Base-by-base conservation (phyloP, 2,888 invertebrate genomes). In the Tetramorium bicarinatum region DNA sequence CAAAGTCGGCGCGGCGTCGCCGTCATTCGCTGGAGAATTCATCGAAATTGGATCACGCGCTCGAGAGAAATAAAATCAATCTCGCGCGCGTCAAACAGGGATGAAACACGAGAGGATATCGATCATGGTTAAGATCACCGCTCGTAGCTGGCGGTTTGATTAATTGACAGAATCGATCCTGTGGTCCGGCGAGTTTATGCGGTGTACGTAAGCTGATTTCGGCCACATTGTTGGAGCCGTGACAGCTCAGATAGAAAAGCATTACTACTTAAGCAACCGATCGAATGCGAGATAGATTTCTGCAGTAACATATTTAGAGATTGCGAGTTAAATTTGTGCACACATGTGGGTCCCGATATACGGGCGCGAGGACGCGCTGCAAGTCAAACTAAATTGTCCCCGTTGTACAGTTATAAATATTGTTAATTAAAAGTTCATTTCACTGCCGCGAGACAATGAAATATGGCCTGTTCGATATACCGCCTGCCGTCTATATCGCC, bases 371-470 rank as follows among this genome's bases (percentile, higher is more conserved):
- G 56, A 56, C 25, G 25, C 18, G 34, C 15, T 13, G 11, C 21
- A 38, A 76, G 29, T 76, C 49, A 64, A 75, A 61, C 34, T 41
- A 15, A 75, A 75, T 54, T 62, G 49, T 52, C 61, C 29, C 21
- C 54, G 49, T n/a, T 81, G 41, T 11, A 80, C 62, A 4, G 62
- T 81, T 34, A 83, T 87, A 84, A 90, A 88, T 88, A 87, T 87
- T 82, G 88, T 87, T 90, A 87, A 87, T 90, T 90, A 87, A 90
- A 88, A 87, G 64, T 34, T 34, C 29, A 34, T 34, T 34, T 34
- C 29, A 34, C 29, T 44, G 67, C 47, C 29, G 47, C 72, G 44
- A 34, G 34, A 75, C 25, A 25, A 71, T 44, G 44, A 71, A 71
- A 59, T 72, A 72, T 38, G 8, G 47, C 18, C 29, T 4, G 54